Percentiles rank a stretch among this genome's conserved stretches.
These are phyloP conservation scores for Eilema depressum DNA, from an alignment of 2,888 invertebrate genomes.

Conservation along the genomic window DNA sequence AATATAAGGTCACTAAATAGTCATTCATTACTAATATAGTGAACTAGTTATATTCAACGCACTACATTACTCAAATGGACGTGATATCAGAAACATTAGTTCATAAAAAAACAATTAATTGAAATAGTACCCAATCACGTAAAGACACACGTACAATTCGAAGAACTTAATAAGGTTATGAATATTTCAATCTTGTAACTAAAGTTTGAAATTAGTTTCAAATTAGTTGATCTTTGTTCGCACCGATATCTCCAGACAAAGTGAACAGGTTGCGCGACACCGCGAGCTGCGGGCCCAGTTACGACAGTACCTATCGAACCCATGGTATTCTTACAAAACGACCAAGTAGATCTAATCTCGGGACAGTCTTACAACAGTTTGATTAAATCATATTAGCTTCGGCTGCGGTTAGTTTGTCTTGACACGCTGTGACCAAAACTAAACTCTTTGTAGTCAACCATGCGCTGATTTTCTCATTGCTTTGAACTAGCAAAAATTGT, in stretches of 20 bases:
- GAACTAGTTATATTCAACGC: not conserved
- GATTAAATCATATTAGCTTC: constrained; percentile 63
- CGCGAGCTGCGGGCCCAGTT: constrained; percentile 38
- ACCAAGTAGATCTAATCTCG: constrained; percentile 50
- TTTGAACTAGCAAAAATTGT: not conserved
- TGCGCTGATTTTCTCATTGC: constrained; percentile 23
- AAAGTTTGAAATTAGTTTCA: not conserved
- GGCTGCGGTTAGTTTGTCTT: constrained; percentile 53
- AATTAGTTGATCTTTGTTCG: not conserved
- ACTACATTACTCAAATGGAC: not conserved
- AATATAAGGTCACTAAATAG: no score
- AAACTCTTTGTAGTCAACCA: constrained; percentile 33
- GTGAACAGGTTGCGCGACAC: constrained; percentile 24
- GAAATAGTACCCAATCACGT: not conserved
- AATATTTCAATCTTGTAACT: not conserved
- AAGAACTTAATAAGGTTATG: not conserved
- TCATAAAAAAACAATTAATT: not conserved
- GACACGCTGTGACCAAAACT: constrained; percentile 48
- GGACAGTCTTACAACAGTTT: constrained; percentile 59
- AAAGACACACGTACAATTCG: not conserved
- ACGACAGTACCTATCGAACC: constrained; percentile 45
- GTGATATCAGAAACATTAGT: not conserved
- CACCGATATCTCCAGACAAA: constrained; percentile 25
- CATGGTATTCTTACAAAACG: constrained; percentile 62
- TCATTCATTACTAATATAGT: no score